phyloP scores from a whole-genome alignment of 2,888 invertebrate genomes.

The Platycnemis pennipes region DNA sequence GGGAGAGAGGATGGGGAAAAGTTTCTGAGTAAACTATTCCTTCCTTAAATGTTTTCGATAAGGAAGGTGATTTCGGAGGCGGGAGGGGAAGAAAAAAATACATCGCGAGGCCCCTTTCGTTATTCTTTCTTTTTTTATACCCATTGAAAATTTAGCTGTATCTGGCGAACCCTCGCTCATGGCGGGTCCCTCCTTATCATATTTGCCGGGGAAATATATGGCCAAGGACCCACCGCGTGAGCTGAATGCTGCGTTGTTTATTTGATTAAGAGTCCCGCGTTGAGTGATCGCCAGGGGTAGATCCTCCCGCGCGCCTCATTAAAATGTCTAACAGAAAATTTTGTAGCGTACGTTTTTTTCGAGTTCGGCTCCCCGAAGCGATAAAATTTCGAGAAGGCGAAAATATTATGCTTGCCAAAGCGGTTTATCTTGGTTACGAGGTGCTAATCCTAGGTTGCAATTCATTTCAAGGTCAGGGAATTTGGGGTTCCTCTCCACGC shows the following conservation, averaged over 20 bases:
- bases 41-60: slow-evolving; percentile 5
- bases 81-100: neutral
- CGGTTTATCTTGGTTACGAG: slow-evolving; percentile 62
- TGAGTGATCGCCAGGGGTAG: neutral
- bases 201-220: neutral
- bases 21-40: slow-evolving; percentile 22
- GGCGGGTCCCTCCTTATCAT: neutral
- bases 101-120: neutral
- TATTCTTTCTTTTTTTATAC: neutral
- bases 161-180: neutral
- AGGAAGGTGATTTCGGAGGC: neutral
- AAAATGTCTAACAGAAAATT: slow-evolving; percentile 29
- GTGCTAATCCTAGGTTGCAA: slow-evolving; percentile 44
- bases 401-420: slow-evolving; percentile 44
- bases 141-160: neutral
- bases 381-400: neutral
- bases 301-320: slow-evolving; percentile 15
- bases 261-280: neutral
- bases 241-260: slow-evolving; percentile 2
- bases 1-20: no score
- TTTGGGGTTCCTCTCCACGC: neutral
- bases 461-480: slow-evolving; percentile 58
- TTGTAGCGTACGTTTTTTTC: neutral
- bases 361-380: neutral
- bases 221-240: neutral